Evolutionary conservation across 2,113 vertebrate genomes (phyloP).

Genomic region (Coturnix japonica): DNA sequence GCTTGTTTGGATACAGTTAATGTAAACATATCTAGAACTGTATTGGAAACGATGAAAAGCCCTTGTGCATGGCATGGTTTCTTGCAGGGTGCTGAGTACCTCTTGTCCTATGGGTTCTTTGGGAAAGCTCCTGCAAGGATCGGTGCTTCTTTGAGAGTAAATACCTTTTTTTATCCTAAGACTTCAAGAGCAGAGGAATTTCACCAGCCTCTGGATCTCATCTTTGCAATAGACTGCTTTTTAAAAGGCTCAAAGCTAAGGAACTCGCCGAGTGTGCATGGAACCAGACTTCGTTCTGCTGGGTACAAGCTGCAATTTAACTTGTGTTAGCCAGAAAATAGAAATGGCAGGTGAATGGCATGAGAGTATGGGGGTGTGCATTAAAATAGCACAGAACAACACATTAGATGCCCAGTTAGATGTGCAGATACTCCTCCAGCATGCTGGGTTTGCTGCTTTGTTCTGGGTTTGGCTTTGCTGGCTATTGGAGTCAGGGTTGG

Average conservation of each 20-base stretch:
- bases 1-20: background rate
- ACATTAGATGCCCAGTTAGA: accelerated
- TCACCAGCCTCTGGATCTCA: background rate
- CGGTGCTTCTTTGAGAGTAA: background rate
- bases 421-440: background rate
- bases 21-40: background rate
- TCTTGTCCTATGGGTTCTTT: background rate
- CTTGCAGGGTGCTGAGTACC: background rate
- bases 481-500: background rate
- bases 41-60: background rate
- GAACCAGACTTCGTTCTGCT: background rate
- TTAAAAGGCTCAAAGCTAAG: background rate
- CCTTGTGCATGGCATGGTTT: background rate
- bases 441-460: background rate
- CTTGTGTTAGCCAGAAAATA: background rate
- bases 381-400: background rate
- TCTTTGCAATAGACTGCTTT: background rate
- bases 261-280: background rate
- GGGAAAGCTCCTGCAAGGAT: background rate
- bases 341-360: background rate
- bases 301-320: background rate
- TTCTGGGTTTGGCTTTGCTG: background rate
- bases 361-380: no score
- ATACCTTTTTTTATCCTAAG: background rate
- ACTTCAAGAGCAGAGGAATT: background rate